These are phyloP conservation scores for Nasonia oneida DNA, from an alignment of 2,888 invertebrate species.

Conservation along the genomic window DNA sequence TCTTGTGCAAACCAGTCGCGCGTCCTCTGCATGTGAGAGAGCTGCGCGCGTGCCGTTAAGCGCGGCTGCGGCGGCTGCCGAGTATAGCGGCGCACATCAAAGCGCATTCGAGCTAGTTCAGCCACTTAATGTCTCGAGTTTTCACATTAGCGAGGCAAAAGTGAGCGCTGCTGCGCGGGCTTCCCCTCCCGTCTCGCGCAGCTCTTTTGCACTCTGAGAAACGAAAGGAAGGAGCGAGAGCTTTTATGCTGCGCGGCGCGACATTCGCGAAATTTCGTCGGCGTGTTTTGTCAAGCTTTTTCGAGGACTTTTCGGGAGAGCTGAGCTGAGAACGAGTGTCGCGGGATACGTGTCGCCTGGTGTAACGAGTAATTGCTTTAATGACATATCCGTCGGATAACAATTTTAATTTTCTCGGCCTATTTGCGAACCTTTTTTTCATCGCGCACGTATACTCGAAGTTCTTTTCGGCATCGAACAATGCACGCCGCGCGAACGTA, in stretches of 20 bases:
- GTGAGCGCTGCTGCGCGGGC: conserved; percentile 60
- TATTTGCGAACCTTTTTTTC: background rate
- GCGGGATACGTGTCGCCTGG: background rate
- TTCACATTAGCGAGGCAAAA: conserved; percentile 79
- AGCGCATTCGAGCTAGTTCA: conserved; percentile 77
- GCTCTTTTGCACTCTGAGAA: conserved; percentile 1
- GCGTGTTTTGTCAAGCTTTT: background rate
- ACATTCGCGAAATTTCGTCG: conserved; percentile 53
- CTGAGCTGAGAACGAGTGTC: background rate
- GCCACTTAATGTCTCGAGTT: conserved; percentile 78
- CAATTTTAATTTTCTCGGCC: conserved; percentile 5
- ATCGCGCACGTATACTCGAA: background rate
- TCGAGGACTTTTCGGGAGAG: background rate
- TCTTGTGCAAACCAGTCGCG: background rate
- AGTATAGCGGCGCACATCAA: conserved; percentile 73
- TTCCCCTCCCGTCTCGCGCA: conserved; percentile 56
- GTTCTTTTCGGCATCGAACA: background rate
- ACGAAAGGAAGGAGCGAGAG: conserved; percentile 9
- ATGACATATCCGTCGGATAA: conserved; percentile 9
- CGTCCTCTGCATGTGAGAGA: background rate
- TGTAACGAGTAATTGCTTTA: background rate
- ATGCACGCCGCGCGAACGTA: background rate
- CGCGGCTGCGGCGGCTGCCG: background rate
- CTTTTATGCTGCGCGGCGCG: conserved; percentile 23
- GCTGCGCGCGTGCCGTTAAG: conserved; percentile 63